Base-by-base conservation (phyloP, 2,113 vertebrate species). In the Motacilla tschutschensis region DNA sequence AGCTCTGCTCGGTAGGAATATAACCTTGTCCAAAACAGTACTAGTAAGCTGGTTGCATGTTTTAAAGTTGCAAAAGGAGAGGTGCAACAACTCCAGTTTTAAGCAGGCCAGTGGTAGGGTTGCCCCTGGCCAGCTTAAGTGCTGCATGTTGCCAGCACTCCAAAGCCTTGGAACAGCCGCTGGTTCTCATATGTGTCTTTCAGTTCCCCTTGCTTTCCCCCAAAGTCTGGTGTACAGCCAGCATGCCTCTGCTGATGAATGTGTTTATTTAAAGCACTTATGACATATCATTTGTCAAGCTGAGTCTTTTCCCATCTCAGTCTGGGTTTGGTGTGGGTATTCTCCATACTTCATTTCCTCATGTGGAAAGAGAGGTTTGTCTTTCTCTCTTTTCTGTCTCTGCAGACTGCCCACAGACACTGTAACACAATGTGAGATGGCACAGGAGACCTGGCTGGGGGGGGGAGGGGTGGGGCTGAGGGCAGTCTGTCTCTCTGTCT, bases 381-480 rank as follows among this genome's bases (percentile, higher is more conserved):
- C 57, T 48, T 48, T 66, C 35, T 51, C 7, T 51, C 46, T 31
- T 13, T n/a, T 25, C 48, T 2, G 0, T 4, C 12, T 36, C 17
- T 1, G 1, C 25, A 51, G 53, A 8, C 25, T 44, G 33, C 41
- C 46, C 31, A 41, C 35, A 63, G 50, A 31, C 10, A 15, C 22
- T 25, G 48, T 21, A 67, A 36, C 4, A 53, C 57, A 48, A 13
- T 0, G 0, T 72, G 55, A 57, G 29, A 55, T 75, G n/a, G 17
- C 25, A 17, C 1, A 4, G 74, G 33, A 54, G 38, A 24, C 25
- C 9, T 0, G 4, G 31, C 21, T 3, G 1, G 10, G 8, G 53
- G 8, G 28, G 5, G 5, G 28, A 7, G 33, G 33, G 33, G 33
- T 6, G 33, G 33, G 4, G 4, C 69, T 70, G 40, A 54, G 22